A percentile compares a stretch with the other conserved stretches of the same genome.
Conservation (phyloP, 1,140 invertebrate genomes). For the Phortica variegata region DNA sequence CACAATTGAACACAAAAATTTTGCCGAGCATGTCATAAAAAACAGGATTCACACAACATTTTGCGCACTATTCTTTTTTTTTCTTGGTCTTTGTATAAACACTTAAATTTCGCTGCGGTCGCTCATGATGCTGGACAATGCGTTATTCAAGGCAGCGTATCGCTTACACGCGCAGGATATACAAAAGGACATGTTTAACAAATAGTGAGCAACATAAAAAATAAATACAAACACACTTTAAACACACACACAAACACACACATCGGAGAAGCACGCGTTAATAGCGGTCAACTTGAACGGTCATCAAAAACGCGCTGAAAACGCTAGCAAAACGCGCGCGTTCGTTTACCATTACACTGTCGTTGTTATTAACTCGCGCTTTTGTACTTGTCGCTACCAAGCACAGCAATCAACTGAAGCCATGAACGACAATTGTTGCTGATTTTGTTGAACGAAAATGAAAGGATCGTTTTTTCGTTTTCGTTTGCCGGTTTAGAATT, state of each 20-base stretch:
- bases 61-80: slow-evolving; percentile 1
- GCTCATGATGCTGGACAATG: too few relatives aligned
- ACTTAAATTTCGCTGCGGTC: too few relatives aligned
- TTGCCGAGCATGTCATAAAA: slow-evolving; percentile 45
- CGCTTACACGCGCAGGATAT: too few relatives aligned
- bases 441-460: slow-evolving; percentile 35
- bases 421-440: slow-evolving; percentile 43
- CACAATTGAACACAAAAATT: slow-evolving; percentile 41
- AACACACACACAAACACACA: too few relatives aligned
- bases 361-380: background rate
- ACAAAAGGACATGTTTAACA: too few relatives aligned
- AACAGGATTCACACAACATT: slow-evolving; percentile 4
- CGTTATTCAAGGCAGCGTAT: too few relatives aligned
- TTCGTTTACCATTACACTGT: background rate
- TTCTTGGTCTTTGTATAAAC: slow-evolving; percentile 19
- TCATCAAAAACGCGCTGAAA: slow-evolving; percentile 23
- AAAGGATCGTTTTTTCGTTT: slow-evolving; percentile 21
- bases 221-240: too few relatives aligned
- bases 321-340: slow-evolving; percentile 19
- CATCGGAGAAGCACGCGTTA: too few relatives aligned
- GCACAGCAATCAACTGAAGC: slow-evolving; percentile 45
- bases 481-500: slow-evolving; percentile 21
- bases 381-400: slow-evolving; percentile 28
- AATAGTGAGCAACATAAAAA: too few relatives aligned
- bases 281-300: too few relatives aligned